Evolutionary conservation across 2,888 invertebrate species (phyloP).

Genomic region (Xestia ashworthii): DNA sequence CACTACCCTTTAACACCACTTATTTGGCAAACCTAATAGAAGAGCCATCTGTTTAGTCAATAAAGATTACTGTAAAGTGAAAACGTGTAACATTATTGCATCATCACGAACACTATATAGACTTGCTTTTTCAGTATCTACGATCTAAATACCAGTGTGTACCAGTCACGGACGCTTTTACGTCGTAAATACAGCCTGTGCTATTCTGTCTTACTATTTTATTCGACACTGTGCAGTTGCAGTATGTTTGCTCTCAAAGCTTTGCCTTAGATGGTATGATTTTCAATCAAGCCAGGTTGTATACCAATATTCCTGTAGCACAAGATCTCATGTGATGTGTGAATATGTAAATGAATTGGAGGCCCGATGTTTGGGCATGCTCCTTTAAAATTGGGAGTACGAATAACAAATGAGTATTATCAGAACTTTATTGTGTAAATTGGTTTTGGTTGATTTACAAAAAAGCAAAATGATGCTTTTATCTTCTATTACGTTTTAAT

Average conservation of each 20-base stretch:
- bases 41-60: slow-evolving; percentile 23
- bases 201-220: slow-evolving; percentile 21
- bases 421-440: not conserved
- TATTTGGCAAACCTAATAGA: slow-evolving; percentile 19
- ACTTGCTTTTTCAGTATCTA: slow-evolving; percentile 42
- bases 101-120: slow-evolving; percentile 29
- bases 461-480: not conserved
- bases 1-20: not conserved
- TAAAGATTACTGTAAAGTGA: slow-evolving; percentile 45
- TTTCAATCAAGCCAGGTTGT: slow-evolving; percentile 18
- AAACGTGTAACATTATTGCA: slow-evolving; percentile 33
- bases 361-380: not conserved
- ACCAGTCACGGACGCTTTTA: slow-evolving; percentile 53
- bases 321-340: not conserved
- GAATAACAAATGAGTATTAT: not conserved
- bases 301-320: slow-evolving; percentile 5
- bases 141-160: slow-evolving; percentile 58
- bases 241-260: slow-evolving; percentile 25
- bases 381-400: slow-evolving; percentile 2
- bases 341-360: slow-evolving; percentile 6
- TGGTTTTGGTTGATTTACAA: not conserved
- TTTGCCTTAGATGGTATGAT: slow-evolving; percentile 6
- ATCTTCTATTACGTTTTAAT: slow-evolving; percentile 1
- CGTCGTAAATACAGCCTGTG: slow-evolving; percentile 12
- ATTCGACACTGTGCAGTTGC: not conserved